These are phyloP conservation scores for Todus mexicanus DNA, from an alignment of 2,797 vertebrate genomes.

Conservation along the genomic window DNA sequence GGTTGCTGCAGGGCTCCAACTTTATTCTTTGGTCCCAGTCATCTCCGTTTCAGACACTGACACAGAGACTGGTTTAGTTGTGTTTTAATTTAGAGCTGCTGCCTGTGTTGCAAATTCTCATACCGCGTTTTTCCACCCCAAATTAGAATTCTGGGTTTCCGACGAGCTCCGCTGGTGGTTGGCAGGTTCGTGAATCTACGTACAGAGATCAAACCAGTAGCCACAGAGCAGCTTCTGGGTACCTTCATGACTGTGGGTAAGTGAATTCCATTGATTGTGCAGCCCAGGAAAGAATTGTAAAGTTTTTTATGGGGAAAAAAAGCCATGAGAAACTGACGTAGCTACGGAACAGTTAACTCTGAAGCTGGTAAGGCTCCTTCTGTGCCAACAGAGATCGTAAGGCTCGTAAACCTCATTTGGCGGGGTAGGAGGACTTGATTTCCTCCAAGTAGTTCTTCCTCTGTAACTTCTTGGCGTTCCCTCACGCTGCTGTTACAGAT, in stretches of 20 bases:
- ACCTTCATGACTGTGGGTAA: constrained; percentile 93
- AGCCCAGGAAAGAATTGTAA: neutral
- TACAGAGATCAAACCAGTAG: constrained; percentile 93
- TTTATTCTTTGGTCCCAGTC: neutral
- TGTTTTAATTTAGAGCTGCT: neutral
- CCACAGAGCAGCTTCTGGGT: constrained; percentile 93
- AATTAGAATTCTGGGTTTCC: constrained; percentile 92
- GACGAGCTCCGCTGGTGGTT: constrained; percentile 92
- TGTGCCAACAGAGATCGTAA: neutral
- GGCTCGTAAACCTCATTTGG: neutral
- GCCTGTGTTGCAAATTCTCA: neutral
- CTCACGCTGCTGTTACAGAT: neutral
- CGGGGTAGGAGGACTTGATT: neutral
- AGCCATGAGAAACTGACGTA: neutral
- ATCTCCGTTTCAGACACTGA: neutral
- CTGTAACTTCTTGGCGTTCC: neutral
- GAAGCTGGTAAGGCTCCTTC: neutral
- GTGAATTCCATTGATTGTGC: constrained; percentile 1
- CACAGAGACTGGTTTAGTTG: neutral
- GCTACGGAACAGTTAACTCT: neutral
- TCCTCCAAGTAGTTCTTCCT: neutral
- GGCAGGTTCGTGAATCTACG: constrained; percentile 92
- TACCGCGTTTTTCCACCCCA: neutral
- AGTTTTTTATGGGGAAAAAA: neutral
- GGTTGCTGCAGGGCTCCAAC: neutral